Conservation (phyloP, 2,113 vertebrate genomes). For the Capreolus pygargus region DNA sequence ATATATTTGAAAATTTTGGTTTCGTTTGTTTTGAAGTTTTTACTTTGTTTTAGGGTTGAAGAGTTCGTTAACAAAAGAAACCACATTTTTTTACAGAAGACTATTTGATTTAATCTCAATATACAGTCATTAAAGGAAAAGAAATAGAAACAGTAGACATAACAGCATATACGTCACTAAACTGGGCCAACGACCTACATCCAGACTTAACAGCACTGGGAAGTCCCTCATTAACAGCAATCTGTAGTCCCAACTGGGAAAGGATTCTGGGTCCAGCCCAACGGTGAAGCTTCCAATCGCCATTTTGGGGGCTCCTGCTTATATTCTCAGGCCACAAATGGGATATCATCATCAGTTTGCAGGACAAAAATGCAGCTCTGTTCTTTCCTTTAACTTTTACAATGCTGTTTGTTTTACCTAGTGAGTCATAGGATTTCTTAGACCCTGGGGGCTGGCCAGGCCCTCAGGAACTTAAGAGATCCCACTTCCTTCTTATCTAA, state of each 20-base stretch:
- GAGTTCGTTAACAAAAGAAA: background rate
- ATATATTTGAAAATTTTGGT: background rate
- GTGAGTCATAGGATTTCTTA: background rate
- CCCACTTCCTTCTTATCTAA: background rate
- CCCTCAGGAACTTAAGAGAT: background rate
- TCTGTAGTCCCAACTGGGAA: background rate
- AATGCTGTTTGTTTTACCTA: background rate
- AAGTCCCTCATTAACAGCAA: background rate
- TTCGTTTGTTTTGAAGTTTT: background rate
- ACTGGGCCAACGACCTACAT: background rate
- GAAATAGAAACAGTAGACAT: background rate
- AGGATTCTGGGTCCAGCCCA: background rate
- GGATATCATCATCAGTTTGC: background rate
- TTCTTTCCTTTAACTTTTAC: background rate
- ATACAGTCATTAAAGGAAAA: background rate
- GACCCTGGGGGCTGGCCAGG: background rate
- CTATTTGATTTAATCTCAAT: background rate
- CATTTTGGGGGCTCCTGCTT: background rate
- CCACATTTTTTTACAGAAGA: background rate
- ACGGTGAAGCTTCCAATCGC: background rate
- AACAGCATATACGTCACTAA: background rate
- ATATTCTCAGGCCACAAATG: background rate
- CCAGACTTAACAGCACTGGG: background rate
- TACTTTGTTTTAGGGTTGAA: background rate
- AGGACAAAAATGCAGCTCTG: background rate